Percentiles rank a stretch among this genome's conserved stretches.
Evolutionary conservation across 2,113 vertebrate genomes (phyloP).

Genomic region (Trematomus loennbergii): DNA sequence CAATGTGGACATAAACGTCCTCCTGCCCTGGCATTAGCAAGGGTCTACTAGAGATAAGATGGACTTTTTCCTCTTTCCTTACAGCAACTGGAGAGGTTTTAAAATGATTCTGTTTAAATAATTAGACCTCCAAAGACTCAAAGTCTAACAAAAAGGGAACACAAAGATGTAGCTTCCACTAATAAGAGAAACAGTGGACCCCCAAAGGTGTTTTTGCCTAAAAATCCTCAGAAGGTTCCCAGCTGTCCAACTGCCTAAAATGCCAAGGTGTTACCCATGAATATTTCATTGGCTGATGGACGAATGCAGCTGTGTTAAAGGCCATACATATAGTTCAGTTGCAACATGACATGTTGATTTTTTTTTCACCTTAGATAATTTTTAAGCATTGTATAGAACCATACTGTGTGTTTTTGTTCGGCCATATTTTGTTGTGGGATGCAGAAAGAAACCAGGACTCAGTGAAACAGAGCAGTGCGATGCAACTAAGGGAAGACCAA

Average conservation of each 20-base stretch:
- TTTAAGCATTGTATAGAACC: constrained; percentile 64
- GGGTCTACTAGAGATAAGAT: background rate
- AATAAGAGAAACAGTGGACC: constrained; percentile 2
- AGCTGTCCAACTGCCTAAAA: constrained; percentile 59
- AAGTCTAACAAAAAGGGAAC: background rate
- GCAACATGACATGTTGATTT: constrained; percentile 46
- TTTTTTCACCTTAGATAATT: constrained; percentile 43
- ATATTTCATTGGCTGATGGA: constrained; percentile 32
- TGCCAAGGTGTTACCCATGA: constrained; percentile 51
- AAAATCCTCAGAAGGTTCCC: constrained; percentile 6
- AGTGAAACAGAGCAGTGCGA: constrained; percentile 41
- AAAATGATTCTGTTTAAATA: constrained; percentile 1
- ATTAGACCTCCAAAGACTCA: constrained; percentile 12
- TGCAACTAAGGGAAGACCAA: constrained; percentile 58
- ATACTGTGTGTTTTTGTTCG: constrained; percentile 57
- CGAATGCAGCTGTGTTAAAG: constrained; percentile 42
- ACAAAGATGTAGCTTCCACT: constrained; percentile 18
- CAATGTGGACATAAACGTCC: background rate
- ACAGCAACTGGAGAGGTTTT: constrained; percentile 17
- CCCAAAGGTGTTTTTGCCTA: constrained; percentile 9
- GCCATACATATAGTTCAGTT: constrained; percentile 44
- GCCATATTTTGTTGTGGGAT: constrained; percentile 68
- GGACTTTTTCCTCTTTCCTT: background rate
- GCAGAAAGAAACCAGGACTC: constrained; percentile 69
- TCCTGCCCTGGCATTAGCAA: background rate